phyloP scores from a whole-genome alignment of 2,797 vertebrate species.

The Hydrophis major region DNA sequence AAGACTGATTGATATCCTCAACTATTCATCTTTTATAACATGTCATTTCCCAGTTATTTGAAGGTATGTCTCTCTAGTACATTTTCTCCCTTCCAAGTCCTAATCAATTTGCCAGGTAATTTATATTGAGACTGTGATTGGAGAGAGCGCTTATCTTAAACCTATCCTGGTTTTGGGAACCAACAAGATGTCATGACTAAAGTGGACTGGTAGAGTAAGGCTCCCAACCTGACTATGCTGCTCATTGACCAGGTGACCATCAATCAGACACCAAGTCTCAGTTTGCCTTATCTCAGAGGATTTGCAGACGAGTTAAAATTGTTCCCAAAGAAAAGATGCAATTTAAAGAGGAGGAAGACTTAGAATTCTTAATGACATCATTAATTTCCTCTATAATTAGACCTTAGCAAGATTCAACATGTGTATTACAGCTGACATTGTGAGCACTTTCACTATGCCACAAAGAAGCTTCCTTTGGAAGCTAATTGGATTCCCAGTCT shows the following conservation, averaged over 20 bases:
- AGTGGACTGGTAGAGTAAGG: background rate
- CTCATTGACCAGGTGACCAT: background rate
- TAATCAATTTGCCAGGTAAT: background rate
- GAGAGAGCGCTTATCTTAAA: background rate
- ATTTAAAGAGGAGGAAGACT: background rate
- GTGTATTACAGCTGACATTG: background rate
- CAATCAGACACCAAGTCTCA: background rate
- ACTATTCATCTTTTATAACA: background rate
- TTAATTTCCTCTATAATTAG: background rate
- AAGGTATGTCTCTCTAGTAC: background rate
- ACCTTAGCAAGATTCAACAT: background rate
- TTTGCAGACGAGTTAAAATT: background rate
- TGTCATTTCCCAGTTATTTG: background rate
- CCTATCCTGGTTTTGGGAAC: background rate
- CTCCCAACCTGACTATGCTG: background rate
- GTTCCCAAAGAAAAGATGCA: background rate
- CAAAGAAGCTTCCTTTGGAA: background rate
- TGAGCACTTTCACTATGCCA: constrained; percentile 21
- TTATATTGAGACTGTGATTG: background rate
- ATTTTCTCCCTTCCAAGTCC: background rate
- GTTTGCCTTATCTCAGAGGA: background rate
- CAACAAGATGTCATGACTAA: background rate
- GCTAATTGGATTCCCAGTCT: background rate
- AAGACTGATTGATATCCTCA: background rate
- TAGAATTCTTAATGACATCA: constrained; percentile 2